Base-by-base conservation (phyloP, 2,888 invertebrate species). In the Catocala sponsa region DNA sequence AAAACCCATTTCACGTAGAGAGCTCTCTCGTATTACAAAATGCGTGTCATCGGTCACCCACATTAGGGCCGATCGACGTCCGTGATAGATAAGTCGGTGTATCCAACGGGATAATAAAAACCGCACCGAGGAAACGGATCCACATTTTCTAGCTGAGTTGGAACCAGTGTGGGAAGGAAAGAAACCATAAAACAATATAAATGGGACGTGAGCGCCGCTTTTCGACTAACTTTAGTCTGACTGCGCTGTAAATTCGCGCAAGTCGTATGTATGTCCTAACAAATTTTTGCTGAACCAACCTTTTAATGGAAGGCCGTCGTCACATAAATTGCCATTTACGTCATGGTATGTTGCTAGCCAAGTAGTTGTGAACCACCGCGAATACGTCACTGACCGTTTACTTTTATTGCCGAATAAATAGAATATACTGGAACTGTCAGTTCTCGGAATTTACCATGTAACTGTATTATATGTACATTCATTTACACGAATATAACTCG, bases 101-200 rank as follows among this genome's bases (percentile, higher is more conserved):
- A 74, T 69, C 71, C 67, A 70, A 70, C 60, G 70, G 80, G 79
- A 83, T 79, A 85, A 85, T 84, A 85, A 87, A 88, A 84, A 81
- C 80, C 80, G 77, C 74, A 72, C 73, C 68, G 76, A 81, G 78
- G 79, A 84, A 89, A 84, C 80, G 82, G 80, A 85, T 83, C 82
- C 83, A 81, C 84, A 86, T 89, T 85, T 88, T 86, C 83, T 79
- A 84, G 81, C 77, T 80, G 77, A 80, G 76, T 77, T 82, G 76
- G 74, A 85, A 80, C 82, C 83, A 80, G 80, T 76, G 82, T 80
- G 84, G 86, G 80, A 83, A 86, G 85, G 87, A 89, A 89, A 88
- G 88, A 83, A 86, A 86, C 89, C 90, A 90, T 91, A 91, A 90
- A 91, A 90, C 91, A 90, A 89, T 91, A 91, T 90, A 90, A 91